Percentiles rank a stretch among this genome's conserved stretches.
phyloP scores from a whole-genome alignment of 2,888 invertebrate species.

The Pimpla rufipes region DNA sequence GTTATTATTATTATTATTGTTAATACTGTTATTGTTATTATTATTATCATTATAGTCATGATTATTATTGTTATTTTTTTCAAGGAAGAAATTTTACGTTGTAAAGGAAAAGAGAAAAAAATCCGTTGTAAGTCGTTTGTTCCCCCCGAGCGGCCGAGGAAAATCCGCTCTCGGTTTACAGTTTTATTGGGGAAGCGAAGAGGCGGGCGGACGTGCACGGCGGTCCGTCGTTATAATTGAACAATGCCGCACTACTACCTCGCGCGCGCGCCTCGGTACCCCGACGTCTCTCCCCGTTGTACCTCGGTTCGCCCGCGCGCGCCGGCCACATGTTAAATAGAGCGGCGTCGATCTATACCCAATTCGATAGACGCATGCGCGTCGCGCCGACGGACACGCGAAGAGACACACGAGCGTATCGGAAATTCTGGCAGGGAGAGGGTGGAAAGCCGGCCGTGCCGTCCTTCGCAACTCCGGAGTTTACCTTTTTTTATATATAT shows the following conservation, averaged over 20 bases:
- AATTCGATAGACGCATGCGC: conserved; percentile 70
- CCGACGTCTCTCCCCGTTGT: conserved; percentile 5
- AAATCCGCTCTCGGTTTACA: background rate
- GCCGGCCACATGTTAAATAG: conserved; percentile 57
- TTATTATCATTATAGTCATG: too few relatives aligned
- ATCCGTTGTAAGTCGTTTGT: too few relatives aligned
- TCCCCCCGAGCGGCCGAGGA: background rate
- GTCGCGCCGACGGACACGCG: background rate
- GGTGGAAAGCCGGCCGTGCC: background rate
- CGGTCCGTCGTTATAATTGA: conserved; percentile 4
- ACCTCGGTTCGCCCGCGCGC: conserved; percentile 23
- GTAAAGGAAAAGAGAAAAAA: too few relatives aligned
- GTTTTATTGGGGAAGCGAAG: background rate
- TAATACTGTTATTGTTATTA: too few relatives aligned
- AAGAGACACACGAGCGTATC: conserved; percentile 8
- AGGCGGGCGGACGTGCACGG: background rate
- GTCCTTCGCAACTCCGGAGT: background rate
- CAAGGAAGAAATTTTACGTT: too few relatives aligned
- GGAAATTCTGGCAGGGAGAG: conserved; percentile 39
- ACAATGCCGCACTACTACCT: background rate
- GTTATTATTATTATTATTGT: too few relatives aligned
- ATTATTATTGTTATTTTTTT: too few relatives aligned
- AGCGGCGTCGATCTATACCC: conserved; percentile 71
- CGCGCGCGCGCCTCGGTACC: background rate
- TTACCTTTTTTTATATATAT: background rate